These are phyloP conservation scores for Apeltes quadracus DNA, from an alignment of 2,113 vertebrate genomes.

Conservation along the genomic window DNA sequence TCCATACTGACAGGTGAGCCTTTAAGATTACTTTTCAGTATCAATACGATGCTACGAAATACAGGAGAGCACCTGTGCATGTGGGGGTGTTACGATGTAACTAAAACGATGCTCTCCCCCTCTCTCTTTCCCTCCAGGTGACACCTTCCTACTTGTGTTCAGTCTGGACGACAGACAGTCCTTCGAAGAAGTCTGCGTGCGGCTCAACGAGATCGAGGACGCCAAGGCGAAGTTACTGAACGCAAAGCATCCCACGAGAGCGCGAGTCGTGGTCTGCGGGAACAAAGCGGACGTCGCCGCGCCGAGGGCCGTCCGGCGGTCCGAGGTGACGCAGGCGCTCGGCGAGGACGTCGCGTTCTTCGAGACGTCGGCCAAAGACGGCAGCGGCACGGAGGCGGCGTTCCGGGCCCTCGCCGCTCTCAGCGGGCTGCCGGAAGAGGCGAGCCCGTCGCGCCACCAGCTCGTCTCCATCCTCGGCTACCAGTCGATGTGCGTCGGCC, in stretches of 20 bases:
- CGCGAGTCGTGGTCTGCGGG: constrained; percentile 73
- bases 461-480: constrained; percentile 73
- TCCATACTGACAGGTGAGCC: constrained; percentile 80
- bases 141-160: constrained; percentile 81
- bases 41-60: background rate
- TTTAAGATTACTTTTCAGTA: background rate
- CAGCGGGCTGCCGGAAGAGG: constrained; percentile 77
- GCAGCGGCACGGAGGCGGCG: constrained; percentile 68
- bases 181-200: constrained; percentile 63
- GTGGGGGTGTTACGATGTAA: background rate
- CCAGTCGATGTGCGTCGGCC: constrained; percentile 62
- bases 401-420: constrained; percentile 71
- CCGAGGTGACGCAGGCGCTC: constrained; percentile 53
- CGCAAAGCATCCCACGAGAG: constrained; percentile 46
- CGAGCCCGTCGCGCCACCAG: constrained; percentile 71
- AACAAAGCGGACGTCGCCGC: constrained; percentile 76
- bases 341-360: constrained; percentile 64
- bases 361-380: constrained; percentile 78
- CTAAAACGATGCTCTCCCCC: background rate
- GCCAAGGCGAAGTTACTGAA: constrained; percentile 76
- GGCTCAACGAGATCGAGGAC: constrained; percentile 71
- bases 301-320: constrained; percentile 41
- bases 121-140: constrained; percentile 63
- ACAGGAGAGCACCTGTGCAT: background rate
- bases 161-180: constrained; percentile 77